Conservation (phyloP, 1,140 invertebrate genomes). For the Parasteatoda tepidariorum region DNA sequence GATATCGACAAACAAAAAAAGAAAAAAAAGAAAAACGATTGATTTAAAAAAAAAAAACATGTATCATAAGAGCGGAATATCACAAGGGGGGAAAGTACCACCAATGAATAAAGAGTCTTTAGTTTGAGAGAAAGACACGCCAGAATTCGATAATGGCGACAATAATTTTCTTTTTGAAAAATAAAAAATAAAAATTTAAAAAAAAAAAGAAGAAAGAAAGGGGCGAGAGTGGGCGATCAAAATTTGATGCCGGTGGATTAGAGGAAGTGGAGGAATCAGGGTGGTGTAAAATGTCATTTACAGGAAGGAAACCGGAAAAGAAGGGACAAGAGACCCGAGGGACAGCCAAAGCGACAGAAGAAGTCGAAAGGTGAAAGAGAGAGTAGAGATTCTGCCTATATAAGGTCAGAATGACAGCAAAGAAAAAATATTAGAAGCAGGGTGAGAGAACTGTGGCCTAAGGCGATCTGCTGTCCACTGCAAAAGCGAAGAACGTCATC, state of each 20-base stretch:
- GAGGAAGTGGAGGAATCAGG: background rate
- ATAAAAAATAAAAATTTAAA: no score
- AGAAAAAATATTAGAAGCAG: conserved; percentile 3
- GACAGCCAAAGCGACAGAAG: conserved; percentile 35
- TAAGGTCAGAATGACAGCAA: conserved; percentile 39
- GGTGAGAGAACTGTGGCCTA: conserved; percentile 40
- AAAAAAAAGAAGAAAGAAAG: no score
- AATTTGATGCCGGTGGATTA: background rate
- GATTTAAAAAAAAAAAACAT: no score
- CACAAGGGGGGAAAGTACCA: no score
- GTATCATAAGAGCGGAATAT: no score
- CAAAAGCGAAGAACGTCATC: conserved; percentile 57
- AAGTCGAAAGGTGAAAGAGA: conserved; percentile 5
- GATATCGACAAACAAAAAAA: no score
- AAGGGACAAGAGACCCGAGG: conserved; percentile 42
- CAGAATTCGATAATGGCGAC: no score
- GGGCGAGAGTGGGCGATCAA: background rate
- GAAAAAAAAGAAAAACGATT: no score
- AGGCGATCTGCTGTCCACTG: conserved; percentile 56
- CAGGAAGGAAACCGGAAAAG: conserved; percentile 43
- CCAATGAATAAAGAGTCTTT: no score
- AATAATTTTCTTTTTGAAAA: no score
- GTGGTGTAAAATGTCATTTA: conserved; percentile 49
- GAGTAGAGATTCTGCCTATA: background rate
- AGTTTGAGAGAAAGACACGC: no score